Percentiles rank a stretch among this genome's conserved stretches.
phyloP scores from a whole-genome alignment of 2,113 vertebrate genomes.

The Myrmecobius fasciatus region DNA sequence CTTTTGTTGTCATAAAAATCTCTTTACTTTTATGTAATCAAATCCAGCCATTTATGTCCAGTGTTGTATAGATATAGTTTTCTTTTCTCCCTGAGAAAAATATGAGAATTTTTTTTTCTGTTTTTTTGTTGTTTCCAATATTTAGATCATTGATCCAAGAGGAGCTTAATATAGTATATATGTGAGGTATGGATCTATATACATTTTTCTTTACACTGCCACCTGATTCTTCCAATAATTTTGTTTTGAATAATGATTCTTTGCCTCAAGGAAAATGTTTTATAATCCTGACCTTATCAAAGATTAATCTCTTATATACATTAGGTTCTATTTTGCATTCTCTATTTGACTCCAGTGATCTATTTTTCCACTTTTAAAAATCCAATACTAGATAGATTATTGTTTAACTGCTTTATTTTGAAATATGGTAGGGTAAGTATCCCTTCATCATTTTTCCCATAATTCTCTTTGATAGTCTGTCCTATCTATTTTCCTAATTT shows the following conservation, averaged over 20 bases:
- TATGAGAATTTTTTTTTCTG: neutral
- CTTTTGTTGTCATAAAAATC: neutral
- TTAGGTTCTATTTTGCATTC: neutral
- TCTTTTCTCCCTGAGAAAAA: neutral
- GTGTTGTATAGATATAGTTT: neutral
- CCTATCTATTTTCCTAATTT: neutral
- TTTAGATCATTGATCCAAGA: neutral
- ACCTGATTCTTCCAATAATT: neutral
- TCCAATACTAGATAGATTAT: neutral
- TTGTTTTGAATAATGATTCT: neutral
- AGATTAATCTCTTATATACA: neutral
- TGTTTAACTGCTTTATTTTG: neutral
- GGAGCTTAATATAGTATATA: neutral
- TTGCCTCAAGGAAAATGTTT: neutral
- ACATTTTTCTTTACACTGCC: neutral
- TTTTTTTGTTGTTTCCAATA: neutral
- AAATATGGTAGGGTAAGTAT: neutral
- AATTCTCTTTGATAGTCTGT: neutral
- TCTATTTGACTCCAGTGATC: neutral
- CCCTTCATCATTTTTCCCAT: neutral
- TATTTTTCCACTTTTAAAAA: neutral
- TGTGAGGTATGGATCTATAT: neutral
- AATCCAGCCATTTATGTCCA: neutral
- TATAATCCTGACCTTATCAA: neutral
- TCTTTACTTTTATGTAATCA: neutral